Evolutionary conservation across 2,113 vertebrate species (phyloP).

Genomic region (Uria lomvia): DNA sequence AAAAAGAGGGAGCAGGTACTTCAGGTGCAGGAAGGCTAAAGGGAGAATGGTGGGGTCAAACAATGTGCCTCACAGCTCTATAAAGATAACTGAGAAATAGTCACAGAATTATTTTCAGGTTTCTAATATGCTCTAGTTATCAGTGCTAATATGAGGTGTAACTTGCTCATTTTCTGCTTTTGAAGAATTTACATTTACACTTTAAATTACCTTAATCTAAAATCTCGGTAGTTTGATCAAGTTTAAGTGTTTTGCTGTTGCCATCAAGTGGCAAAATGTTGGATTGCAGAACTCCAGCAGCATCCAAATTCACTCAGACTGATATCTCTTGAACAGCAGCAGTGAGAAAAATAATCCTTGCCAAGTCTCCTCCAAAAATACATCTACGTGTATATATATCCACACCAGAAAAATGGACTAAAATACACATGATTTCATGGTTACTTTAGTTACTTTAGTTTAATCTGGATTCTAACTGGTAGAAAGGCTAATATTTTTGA

Average conservation of each 20-base stretch:
- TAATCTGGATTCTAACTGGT: neutral
- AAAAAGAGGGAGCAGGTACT: neutral
- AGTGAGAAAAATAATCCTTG: neutral
- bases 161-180: neutral
- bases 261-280: constrained; percentile 65
- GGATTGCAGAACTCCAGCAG: neutral
- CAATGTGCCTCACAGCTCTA: rapidly evolving
- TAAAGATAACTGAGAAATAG: neutral
- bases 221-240: rapidly evolving
- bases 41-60: neutral
- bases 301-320: neutral
- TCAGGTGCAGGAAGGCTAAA: neutral
- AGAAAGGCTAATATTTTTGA: neutral
- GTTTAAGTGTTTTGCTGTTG: constrained; percentile 39
- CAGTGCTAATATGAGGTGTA: neutral
- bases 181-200: neutral
- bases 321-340: neutral
- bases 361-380: neutral
- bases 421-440: neutral
- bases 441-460: neutral
- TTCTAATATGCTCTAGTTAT: neutral
- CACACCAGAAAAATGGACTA: neutral
- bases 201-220: neutral
- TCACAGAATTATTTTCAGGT: neutral
- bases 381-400: neutral